Evolutionary conservation across 1,140 invertebrate genomes (phyloP).

Genomic region (Caenorhabditis latens): DNA sequence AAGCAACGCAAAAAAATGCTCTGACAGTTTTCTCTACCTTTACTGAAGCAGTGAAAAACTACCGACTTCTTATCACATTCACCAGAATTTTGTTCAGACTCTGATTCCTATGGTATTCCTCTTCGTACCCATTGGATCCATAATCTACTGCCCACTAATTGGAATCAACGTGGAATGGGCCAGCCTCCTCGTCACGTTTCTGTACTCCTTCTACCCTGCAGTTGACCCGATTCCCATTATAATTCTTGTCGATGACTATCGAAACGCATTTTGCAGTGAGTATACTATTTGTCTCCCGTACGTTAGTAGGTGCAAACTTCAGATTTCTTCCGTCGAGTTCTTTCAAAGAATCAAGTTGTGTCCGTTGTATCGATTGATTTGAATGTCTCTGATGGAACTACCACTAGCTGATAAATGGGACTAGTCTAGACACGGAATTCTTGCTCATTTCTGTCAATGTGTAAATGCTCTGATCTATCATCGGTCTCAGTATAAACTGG

Average conservation of each 20-base stretch:
- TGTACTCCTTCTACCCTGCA: not conserved
- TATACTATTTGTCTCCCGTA: not conserved
- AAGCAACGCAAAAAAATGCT: too few species aligned
- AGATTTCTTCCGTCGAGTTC: not conserved
- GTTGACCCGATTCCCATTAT: not conserved
- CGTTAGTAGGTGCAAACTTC: not conserved
- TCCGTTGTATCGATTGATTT: not conserved
- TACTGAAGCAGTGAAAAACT: too few species aligned
- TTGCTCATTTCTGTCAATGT: too few species aligned
- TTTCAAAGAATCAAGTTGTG: not conserved
- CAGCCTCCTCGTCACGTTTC: not conserved
- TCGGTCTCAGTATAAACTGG: too few species aligned
- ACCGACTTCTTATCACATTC: too few species aligned
- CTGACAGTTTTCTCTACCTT: too few species aligned
- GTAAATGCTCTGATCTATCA: too few species aligned
- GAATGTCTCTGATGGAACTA: too few species aligned
- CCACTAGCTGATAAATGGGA: too few species aligned
- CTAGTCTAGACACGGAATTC: too few species aligned
- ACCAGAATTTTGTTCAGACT: not conserved
- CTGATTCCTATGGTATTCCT: not conserved
- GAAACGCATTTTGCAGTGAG: not conserved
- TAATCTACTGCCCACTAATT: not conserved
- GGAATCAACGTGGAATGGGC: not conserved
- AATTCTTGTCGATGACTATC: not conserved
- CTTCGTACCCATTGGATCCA: not conserved